phyloP scores from a whole-genome alignment of 2,797 vertebrate species.

The Gallirallus australis region DNA sequence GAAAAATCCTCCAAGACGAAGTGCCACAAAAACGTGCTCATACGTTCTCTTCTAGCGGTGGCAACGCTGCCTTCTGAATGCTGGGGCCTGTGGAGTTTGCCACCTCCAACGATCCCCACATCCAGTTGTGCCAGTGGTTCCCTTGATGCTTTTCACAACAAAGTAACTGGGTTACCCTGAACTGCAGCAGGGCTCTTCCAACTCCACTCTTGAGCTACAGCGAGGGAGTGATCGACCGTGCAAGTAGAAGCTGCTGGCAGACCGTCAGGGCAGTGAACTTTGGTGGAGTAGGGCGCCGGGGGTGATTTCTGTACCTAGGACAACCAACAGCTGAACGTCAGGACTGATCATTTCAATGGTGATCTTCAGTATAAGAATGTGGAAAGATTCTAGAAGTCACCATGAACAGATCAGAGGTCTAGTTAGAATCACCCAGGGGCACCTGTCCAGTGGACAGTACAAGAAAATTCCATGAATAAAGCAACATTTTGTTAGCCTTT shows the following conservation, averaged over 20 bases:
- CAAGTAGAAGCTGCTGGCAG: not conserved
- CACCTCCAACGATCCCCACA: not conserved
- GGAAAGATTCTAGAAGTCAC: not conserved
- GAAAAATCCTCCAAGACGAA: not conserved
- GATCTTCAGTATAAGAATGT: not conserved
- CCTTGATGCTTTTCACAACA: not conserved
- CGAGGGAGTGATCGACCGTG: not conserved
- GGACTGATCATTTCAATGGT: not conserved
- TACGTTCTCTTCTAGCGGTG: rapidly evolving
- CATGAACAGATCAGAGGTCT: not conserved
- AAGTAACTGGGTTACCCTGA: not conserved
- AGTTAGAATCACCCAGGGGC: not conserved
- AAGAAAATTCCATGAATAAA: not conserved
- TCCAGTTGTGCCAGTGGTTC: not conserved
- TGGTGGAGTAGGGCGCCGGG: not conserved
- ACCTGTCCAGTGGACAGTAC: not conserved
- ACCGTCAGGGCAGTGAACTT: not conserved
- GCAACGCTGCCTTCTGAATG: not conserved
- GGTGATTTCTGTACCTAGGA: not conserved
- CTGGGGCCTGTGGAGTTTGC: not conserved
- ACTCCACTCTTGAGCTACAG: not conserved
- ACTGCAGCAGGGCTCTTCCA: not conserved
- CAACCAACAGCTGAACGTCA: not conserved
- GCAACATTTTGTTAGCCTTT: not conserved
- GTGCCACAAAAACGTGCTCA: not conserved